Base-by-base conservation (phyloP, 2,113 vertebrate genomes). In the Labeo catla region DNA sequence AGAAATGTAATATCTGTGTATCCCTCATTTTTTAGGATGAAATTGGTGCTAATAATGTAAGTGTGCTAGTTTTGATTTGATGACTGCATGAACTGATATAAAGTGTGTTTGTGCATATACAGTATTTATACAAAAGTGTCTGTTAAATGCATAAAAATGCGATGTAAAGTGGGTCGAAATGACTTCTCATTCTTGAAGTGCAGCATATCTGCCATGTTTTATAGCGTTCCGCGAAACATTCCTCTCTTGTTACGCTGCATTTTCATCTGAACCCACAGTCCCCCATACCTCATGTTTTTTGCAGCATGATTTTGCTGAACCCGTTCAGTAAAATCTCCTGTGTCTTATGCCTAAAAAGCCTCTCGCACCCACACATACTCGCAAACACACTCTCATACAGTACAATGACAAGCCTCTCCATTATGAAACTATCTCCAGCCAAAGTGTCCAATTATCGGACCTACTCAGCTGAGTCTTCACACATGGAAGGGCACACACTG, bases 401-500 rank as follows among this genome's bases (percentile, higher is more conserved):
- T 81, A 84, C 73, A 83, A 84, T 80, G 76, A 87, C 79, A 81
- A 63, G 85, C 76, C 81, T 85, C 86, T 89, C 85, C 86, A 90
- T 91, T 90, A 90, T 86, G 87, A 89, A 91, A 91, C 86, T 86
- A 90, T 91, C 88, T 90, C 76, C 86, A 90, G 85, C 89, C 87
- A 90, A 90, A 89, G 86, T 89, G 87, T 90, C 90, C 91, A 90
- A 91, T 91, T 91, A 91, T 85, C 87, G 81, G 78, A 90, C 83
- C 83, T 85, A 86, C 82, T 87, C 89, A 89, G 91, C 89, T 90
- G 90, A 91, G 89, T 91, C 89, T 90, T 91, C 87, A 89, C 90
- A 88, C 84, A 86, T 80, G 82, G 86, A 74, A 77, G 81, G 86
- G 84, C 84, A 72, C 86, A 88, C 77, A 90, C 85, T 57, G 74